These are phyloP conservation scores for Psilopsiagon aurifrons DNA, from an alignment of 2,113 vertebrate genomes.

Conservation along the genomic window DNA sequence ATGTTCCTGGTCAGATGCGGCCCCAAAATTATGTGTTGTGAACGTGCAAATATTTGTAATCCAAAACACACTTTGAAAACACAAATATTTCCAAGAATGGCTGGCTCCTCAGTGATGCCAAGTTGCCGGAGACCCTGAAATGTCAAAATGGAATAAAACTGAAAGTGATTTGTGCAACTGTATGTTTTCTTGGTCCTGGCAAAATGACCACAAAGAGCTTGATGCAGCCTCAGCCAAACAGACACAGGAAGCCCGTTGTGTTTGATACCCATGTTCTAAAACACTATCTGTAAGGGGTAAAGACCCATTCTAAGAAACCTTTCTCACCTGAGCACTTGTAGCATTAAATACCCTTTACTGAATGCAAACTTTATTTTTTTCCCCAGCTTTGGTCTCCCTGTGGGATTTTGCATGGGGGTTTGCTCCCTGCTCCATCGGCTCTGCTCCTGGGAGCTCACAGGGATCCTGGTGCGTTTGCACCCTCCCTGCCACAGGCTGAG, in stretches of 20 bases:
- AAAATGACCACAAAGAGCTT: not conserved
- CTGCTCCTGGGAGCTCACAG: not conserved
- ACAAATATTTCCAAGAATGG: not conserved
- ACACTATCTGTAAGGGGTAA: accelerated
- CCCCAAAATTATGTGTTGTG: not conserved
- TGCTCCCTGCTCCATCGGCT: not conserved
- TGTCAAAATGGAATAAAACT: slow-evolving; percentile 28
- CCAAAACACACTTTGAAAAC: not conserved
- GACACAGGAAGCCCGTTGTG: not conserved
- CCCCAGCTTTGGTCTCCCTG: not conserved
- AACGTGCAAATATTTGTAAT: not conserved
- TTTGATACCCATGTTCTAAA: not conserved
- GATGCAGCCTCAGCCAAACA: not conserved
- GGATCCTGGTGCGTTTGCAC: accelerated
- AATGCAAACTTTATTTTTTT: not conserved
- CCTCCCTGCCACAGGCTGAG: not conserved
- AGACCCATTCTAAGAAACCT: not conserved
- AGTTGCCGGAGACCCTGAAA: slow-evolving; percentile 36
- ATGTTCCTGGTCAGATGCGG: not conserved
- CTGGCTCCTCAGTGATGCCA: not conserved
- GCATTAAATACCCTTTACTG: not conserved
- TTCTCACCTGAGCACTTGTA: not conserved
- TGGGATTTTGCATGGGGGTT: not conserved
- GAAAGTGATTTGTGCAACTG: slow-evolving; percentile 27
- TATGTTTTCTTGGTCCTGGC: not conserved